Evolutionary conservation across 2,797 vertebrate genomes (phyloP), one percentile per base, ranked within the genome.

Genomic region (Esox lucius): DNA sequence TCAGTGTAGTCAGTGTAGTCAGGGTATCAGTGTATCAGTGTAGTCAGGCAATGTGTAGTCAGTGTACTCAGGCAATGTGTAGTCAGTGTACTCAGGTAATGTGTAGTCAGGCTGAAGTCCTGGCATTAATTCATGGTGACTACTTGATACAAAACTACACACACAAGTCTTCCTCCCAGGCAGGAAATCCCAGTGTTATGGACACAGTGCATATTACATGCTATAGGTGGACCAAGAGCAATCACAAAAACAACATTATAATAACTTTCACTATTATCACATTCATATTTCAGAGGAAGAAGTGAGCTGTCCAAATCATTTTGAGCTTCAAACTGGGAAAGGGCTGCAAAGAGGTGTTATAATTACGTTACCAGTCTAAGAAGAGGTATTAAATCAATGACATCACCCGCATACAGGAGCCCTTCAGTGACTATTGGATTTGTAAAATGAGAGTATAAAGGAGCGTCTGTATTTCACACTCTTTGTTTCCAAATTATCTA

Each of bases 51-150:
- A n/a, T n/a, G n/a, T n/a, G n/a, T n/a, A n/a, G n/a, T n/a, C n/a
- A n/a, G n/a, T n/a, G n/a, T n/a, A n/a, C n/a, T n/a, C n/a, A n/a
- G n/a, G n/a, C n/a, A n/a, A n/a, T 67, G 79, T 77, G 81, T 83
- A 73, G 78, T 84, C n/a, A n/a, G n/a, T n/a, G n/a, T n/a, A n/a
- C n/a, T n/a, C n/a, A n/a, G n/a, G 72, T 71, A 46, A 68, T 67
- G 79, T 77, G 81, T 83, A 73, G 78, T 84, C 77, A 74, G 72
- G 84, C 82, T 82, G 77, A 86, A 88, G 75, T 88, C 82, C 84
- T 84, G 77, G 28, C 77, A 19, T 82, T 83, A 71, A 83, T 78
- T 77, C 48, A 83, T 48, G 48, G 77, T 64, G 77, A 79, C 75
- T 84, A 82, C 49, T 78, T 82, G 74, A 88, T 78, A 80, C 75